These are phyloP conservation scores for Eupithecia inturbata DNA, from an alignment of 2,888 invertebrate genomes.

Conservation along the genomic window DNA sequence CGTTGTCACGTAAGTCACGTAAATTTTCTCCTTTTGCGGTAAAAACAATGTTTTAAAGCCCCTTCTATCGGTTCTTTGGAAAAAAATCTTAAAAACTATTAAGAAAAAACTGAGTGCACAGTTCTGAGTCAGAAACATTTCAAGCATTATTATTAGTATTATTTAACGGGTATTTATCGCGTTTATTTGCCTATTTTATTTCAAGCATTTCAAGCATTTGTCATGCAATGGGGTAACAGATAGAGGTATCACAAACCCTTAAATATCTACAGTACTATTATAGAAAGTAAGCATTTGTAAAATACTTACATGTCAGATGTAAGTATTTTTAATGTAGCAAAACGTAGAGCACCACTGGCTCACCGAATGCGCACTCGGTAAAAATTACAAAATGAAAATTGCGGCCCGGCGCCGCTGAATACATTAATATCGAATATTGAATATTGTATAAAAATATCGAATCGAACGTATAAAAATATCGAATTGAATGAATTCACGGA, in stretches of 20 bases:
- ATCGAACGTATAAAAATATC: conserved; percentile 66
- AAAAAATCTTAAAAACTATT: background rate
- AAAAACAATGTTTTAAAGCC: no score
- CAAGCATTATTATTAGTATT: no score
- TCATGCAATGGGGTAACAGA: background rate
- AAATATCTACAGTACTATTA: background rate
- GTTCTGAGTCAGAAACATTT: background rate
- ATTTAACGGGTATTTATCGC: no score
- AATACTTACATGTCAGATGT: background rate
- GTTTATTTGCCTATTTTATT: no score
- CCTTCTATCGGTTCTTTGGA: no score
- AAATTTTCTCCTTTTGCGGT: background rate
- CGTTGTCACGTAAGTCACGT: background rate
- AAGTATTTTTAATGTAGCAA: background rate
- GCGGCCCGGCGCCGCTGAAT: conserved; percentile 81
- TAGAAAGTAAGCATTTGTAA: background rate
- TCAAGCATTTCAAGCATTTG: background rate
- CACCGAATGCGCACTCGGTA: conserved; percentile 75
- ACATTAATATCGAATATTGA: conserved; percentile 84
- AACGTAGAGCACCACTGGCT: conserved; percentile 60
- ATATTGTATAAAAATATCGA: conserved; percentile 81
- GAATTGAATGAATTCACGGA: conserved; percentile 71
- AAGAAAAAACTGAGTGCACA: background rate
- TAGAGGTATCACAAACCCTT: background rate
- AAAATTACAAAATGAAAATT: conserved; percentile 85